These are phyloP conservation scores for Cebidichthys violaceus DNA, from an alignment of 2,113 vertebrate species.

Conservation along the genomic window DNA sequence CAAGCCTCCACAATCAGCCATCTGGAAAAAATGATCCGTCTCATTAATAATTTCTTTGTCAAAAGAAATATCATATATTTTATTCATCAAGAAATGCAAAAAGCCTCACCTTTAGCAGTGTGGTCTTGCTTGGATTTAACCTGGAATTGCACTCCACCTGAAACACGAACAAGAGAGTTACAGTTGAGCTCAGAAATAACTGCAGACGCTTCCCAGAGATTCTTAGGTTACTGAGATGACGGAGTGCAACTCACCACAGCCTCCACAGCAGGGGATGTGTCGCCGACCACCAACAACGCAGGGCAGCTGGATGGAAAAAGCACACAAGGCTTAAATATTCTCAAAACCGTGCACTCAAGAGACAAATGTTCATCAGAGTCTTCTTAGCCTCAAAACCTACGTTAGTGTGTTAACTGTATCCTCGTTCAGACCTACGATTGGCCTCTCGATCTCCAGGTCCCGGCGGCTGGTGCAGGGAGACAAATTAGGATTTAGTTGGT, in stretches of 20 bases:
- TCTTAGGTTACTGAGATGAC: not conserved
- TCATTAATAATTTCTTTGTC: not conserved
- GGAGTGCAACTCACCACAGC: slow-evolving; percentile 89
- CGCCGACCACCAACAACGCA: slow-evolving; percentile 93
- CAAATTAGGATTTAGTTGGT: slow-evolving; percentile 5
- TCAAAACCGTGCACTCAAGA: not conserved
- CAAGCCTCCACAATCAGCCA: slow-evolving; percentile 97
- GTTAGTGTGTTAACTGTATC: slow-evolving; percentile 89
- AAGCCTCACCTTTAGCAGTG: slow-evolving; percentile 90
- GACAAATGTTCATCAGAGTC: not conserved
- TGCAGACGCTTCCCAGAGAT: not conserved
- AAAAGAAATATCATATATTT: not conserved
- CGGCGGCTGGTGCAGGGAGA: slow-evolving; percentile 85
- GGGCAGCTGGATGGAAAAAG: slow-evolving; percentile 86
- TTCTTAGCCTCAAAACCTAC: slow-evolving; percentile 81
- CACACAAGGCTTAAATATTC: not conserved
- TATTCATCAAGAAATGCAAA: not conserved
- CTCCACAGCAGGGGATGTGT: slow-evolving; percentile 95
- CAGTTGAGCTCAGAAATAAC: not conserved
- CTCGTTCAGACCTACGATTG: slow-evolving; percentile 87
- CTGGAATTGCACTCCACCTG: slow-evolving; percentile 99
- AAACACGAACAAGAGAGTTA: slow-evolving; percentile 48
- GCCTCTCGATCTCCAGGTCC: slow-evolving; percentile 95
- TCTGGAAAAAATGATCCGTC: slow-evolving; percentile 79
- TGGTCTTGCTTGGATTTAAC: slow-evolving; percentile 95